Conservation (phyloP, 2,888 invertebrate species). For the Lamproptera curius region DNA sequence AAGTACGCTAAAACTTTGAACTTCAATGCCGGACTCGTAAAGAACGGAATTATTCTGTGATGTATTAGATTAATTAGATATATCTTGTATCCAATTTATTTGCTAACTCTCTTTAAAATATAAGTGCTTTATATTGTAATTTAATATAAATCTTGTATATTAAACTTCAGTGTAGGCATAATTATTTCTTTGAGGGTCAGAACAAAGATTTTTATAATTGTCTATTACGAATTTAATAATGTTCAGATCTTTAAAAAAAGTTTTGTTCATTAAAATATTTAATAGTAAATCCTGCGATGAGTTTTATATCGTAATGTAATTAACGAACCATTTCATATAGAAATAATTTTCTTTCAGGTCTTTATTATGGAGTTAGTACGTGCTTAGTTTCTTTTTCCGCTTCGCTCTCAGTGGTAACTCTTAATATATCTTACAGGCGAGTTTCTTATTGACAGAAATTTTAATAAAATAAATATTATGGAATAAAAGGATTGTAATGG, state of each 20-base stretch:
- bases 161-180: too few relatives aligned
- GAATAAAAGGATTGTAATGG: too few relatives aligned
- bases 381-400: constrained; percentile 89
- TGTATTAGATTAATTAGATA: too few relatives aligned
- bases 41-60: too few relatives aligned
- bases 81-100: too few relatives aligned
- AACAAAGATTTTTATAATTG: background rate
- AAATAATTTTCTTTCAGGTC: constrained; percentile 74
- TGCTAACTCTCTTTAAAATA: too few relatives aligned
- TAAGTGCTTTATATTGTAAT: too few relatives aligned
- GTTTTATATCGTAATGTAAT: background rate
- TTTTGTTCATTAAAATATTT: background rate
- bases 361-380: constrained; percentile 90
- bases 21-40: too few relatives aligned
- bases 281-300: background rate
- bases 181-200: too few relatives aligned
- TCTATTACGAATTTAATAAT: background rate
- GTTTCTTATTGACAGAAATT: constrained; percentile 32
- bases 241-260: background rate
- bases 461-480: too few relatives aligned
- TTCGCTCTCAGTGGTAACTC: constrained; percentile 88
- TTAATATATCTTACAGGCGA: constrained; percentile 89
- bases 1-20: too few relatives aligned
- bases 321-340: background rate
- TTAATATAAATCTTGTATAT: too few relatives aligned